Evolutionary conservation across 2,113 vertebrate species (phyloP), one percentile per base, ranked within the genome.

Genomic region (Alethe castanea): DNA sequence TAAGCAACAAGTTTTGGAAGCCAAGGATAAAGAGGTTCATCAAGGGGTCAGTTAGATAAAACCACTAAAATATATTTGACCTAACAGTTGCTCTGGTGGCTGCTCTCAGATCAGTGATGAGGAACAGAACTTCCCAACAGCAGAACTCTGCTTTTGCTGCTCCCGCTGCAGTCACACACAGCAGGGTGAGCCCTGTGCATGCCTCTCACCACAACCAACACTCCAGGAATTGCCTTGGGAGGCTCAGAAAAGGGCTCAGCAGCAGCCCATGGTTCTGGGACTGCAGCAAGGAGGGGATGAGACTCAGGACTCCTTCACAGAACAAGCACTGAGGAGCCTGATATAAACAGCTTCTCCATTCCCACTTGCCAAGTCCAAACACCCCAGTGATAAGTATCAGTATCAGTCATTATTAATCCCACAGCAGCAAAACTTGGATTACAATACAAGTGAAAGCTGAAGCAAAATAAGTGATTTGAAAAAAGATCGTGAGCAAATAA

Each of bases 151-250:
- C 74, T 82, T 54, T 33, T 54, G 9, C 33, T 56, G 66, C 31
- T 71, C 66, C 61, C 6, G 4, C 19, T 0, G 5, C 70, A 1
- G 56, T 26, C 36, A 19, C 3, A 11, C 44, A 38, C 0, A 0
- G 38, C 2, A 0, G 0, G 1, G 25, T 5, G 4, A 79, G 20
- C 35, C 15, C 77, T 23, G 16, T 1, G 2, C 54, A 52, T 0
- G 1, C 13, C 64, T 33, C 64, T 70, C 33, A 33, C 47, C 1
- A 3, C 61, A 79, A 47, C 26, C 35, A 17, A 6, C 3, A 5
- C 56, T 14, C 38, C 8, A 56, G 77, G 62, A 74, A 62, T 12
- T 1, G 2, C 81, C 79, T 28, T 2, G 57, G 14, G 59, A 92
- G 59, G 71, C 7, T 11, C 62, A 42, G n/a, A 2, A 61, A 57